A percentile compares a stretch with the other conserved stretches of the same genome.
Conservation (phyloP, 1,140 invertebrate genomes). For the Heliconius hermathena region DNA sequence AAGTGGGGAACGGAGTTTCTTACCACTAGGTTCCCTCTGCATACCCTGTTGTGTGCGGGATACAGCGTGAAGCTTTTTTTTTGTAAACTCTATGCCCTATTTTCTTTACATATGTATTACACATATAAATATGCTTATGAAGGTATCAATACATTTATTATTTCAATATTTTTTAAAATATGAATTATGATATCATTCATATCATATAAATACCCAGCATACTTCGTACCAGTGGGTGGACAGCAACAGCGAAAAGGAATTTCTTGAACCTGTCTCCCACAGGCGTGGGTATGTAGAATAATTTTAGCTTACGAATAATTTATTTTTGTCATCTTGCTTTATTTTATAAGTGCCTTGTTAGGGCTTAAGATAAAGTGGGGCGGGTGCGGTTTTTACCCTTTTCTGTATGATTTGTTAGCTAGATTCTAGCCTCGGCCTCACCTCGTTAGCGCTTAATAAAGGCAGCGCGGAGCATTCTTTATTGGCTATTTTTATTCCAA, state of each 20-base stretch:
- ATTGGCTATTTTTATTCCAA: background rate
- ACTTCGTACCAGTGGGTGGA: constrained; percentile 22
- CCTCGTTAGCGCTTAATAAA: constrained; percentile 23
- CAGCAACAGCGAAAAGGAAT: constrained; percentile 30
- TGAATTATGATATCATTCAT: too few species aligned
- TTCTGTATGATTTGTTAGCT: constrained; percentile 32
- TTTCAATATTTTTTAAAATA: too few species aligned
- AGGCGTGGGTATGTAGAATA: constrained; percentile 36
- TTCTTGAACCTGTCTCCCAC: constrained; percentile 36
- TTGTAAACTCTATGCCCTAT: too few species aligned
- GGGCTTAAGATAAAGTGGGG: constrained; percentile 21
- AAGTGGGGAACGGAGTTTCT: too few species aligned
- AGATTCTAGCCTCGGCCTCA: constrained; percentile 18
- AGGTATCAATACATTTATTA: too few species aligned
- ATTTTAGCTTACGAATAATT: constrained; percentile 37
- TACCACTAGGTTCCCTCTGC: too few species aligned
- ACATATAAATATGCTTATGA: too few species aligned
- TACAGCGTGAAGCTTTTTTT: too few species aligned
- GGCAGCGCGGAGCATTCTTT: constrained; percentile 7
- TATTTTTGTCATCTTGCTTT: constrained; percentile 39
- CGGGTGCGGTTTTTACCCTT: constrained; percentile 26
- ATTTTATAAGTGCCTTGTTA: constrained; percentile 41
- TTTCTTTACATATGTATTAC: too few species aligned
- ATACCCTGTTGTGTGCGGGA: too few species aligned
- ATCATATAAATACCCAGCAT: background rate